Conservation (phyloP, 2,888 invertebrate species). For the Tanytarsus gracilentus region DNA sequence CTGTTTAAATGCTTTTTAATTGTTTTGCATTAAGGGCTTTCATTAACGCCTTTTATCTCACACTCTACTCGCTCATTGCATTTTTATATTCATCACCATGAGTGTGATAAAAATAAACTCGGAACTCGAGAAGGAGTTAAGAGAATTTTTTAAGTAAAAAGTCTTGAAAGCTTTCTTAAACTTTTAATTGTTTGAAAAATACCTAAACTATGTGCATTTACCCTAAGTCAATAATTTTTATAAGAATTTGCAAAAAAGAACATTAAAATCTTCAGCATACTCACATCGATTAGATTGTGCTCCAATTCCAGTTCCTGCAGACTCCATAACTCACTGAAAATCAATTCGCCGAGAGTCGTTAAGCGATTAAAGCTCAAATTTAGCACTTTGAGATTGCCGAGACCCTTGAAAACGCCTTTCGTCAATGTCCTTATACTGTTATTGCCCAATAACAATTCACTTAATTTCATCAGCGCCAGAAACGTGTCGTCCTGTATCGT, state of each 20-base stretch:
- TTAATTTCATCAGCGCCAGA: conserved; percentile 59
- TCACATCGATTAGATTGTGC: conserved; percentile 55
- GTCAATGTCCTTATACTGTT: conserved; percentile 67
- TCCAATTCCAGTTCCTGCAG: conserved; percentile 61
- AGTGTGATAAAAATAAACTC: too few relatives aligned
- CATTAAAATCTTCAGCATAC: conserved; percentile 30
- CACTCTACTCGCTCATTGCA: too few relatives aligned
- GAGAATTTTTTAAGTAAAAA: too few relatives aligned
- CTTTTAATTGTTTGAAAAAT: too few relatives aligned
- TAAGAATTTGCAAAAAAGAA: neutral
- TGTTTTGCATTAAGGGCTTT: too few relatives aligned
- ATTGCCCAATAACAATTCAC: conserved; percentile 70
- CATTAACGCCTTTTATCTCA: too few relatives aligned
- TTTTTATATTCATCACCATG: too few relatives aligned
- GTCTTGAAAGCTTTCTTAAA: too few relatives aligned
- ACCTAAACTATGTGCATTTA: too few relatives aligned
- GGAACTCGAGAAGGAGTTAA: too few relatives aligned
- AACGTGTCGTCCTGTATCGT: conserved; percentile 78
- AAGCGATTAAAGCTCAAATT: conserved; percentile 67
- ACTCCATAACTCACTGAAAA: conserved; percentile 69
- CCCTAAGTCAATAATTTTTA: too few relatives aligned
- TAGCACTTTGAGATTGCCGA: conserved; percentile 62
- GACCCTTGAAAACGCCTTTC: conserved; percentile 66
- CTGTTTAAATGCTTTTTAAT: too few relatives aligned
- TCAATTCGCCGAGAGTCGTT: conserved; percentile 67